Percentiles rank a stretch among this genome's conserved stretches.
Conservation (phyloP, 2,797 vertebrate genomes). For the Acanthornis magna region DNA sequence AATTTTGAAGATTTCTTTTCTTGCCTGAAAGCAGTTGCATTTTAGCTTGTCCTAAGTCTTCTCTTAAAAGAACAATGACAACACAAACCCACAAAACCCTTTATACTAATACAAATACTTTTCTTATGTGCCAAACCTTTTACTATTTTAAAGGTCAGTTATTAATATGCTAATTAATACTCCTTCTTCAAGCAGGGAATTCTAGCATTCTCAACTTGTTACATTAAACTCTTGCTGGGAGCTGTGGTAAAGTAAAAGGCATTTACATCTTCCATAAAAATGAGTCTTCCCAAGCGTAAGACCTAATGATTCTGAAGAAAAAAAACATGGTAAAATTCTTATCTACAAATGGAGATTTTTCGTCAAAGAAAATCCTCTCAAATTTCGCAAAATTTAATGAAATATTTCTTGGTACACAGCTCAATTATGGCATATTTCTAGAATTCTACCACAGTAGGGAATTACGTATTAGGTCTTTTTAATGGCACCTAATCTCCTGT, state of each 20-base stretch:
- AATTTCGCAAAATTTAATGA: neutral
- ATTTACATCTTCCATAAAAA: neutral
- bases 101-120: neutral
- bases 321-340: neutral
- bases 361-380: neutral
- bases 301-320: neutral
- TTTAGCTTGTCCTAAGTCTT: neutral
- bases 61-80: neutral
- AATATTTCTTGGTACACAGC: neutral
- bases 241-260: neutral
- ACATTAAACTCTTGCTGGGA: neutral
- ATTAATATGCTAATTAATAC: neutral
- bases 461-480: neutral
- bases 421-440: neutral
- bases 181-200: neutral
- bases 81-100: neutral
- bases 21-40: conserved; percentile 75
- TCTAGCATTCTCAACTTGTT: neutral
- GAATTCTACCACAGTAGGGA: neutral
- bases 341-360: neutral
- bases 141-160: neutral
- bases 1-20: conserved; percentile 92
- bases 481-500: neutral
- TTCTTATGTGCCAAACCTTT: neutral
- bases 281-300: neutral